Percentiles rank a stretch among this genome's conserved stretches.
These are phyloP conservation scores for Gandaritis pyraliata DNA, from an alignment of 2,888 invertebrate species.

Conservation along the genomic window DNA sequence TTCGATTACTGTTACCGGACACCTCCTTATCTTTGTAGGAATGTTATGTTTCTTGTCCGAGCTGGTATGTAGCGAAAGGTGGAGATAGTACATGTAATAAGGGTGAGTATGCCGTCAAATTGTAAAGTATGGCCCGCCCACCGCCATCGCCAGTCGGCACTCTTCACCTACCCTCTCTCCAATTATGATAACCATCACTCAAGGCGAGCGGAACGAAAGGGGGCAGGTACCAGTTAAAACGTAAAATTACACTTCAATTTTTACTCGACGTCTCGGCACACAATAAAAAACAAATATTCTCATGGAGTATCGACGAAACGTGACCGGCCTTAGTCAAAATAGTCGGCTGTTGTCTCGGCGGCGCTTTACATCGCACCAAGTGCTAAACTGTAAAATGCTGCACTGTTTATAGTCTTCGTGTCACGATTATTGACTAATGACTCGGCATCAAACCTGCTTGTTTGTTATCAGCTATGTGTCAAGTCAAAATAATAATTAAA, in stretches of 20 bases:
- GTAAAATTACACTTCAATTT: constrained; percentile 84
- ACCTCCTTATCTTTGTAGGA: constrained; percentile 57
- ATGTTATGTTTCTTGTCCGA: constrained; percentile 39
- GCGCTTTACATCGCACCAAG: constrained; percentile 75
- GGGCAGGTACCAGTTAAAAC: constrained; percentile 83
- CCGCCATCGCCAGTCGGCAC: constrained; percentile 66
- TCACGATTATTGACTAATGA: constrained; percentile 82
- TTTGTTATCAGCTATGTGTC: constrained; percentile 50
- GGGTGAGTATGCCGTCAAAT: constrained; percentile 49
- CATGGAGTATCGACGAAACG: constrained; percentile 84
- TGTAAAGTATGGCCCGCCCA: constrained; percentile 69
- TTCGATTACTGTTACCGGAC: constrained; percentile 68
- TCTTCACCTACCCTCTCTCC: constrained; percentile 79
- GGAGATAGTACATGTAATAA: constrained; percentile 18
- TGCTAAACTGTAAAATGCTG: constrained; percentile 83
- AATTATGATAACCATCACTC: constrained; percentile 84
- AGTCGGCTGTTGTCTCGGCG: constrained; percentile 81
- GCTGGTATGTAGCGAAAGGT: neutral
- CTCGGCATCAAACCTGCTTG: constrained; percentile 59
- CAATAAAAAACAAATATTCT: constrained; percentile 85
- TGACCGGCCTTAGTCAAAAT: constrained; percentile 84
- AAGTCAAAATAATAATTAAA: constrained; percentile 47
- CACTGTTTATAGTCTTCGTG: constrained; percentile 77
- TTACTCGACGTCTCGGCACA: constrained; percentile 77
- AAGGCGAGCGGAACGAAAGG: constrained; percentile 84